Conservation (phyloP, 1,140 invertebrate genomes). For the Hycleus cichorii region DNA sequence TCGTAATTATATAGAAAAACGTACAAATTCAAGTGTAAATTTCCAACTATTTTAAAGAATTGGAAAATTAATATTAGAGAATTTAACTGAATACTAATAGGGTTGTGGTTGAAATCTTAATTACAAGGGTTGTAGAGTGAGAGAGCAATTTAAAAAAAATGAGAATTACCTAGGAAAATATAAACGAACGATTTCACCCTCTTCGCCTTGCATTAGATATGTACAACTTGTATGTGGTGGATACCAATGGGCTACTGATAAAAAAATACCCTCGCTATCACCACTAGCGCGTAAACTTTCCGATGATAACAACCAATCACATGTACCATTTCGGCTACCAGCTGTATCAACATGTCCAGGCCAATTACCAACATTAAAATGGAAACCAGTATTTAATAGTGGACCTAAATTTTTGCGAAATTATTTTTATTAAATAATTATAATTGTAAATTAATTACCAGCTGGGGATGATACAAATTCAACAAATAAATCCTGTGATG, state of each 20-base stretch:
- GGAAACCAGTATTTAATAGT: constrained; percentile 82
- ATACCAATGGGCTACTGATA: constrained; percentile 88
- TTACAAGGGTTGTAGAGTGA: too few species aligned
- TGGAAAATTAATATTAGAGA: too few species aligned
- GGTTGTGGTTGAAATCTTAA: too few species aligned
- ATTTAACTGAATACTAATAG: too few species aligned
- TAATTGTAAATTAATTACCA: constrained; percentile 42
- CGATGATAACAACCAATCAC: constrained; percentile 78
- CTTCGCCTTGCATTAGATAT: constrained; percentile 75
- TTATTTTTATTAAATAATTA: background rate
- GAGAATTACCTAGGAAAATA: constrained; percentile 71
- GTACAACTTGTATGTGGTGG: constrained; percentile 85
- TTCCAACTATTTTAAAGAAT: too few species aligned
- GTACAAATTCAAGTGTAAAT: too few species aligned
- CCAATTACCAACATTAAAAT: constrained; percentile 90
- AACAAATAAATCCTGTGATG: constrained; percentile 80
- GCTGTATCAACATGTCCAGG: constrained; percentile 82
- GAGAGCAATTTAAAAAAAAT: background rate
- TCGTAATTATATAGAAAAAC: too few species aligned
- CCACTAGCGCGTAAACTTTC: constrained; percentile 66
- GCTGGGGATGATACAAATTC: constrained; percentile 87
- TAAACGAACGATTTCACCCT: constrained; percentile 75
- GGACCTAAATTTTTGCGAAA: constrained; percentile 51
- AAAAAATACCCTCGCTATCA: constrained; percentile 76
- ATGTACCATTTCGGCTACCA: constrained; percentile 74